Evolutionary conservation across 2,113 vertebrate species (phyloP).

Genomic region (Cyphomyrus plagiostoma): DNA sequence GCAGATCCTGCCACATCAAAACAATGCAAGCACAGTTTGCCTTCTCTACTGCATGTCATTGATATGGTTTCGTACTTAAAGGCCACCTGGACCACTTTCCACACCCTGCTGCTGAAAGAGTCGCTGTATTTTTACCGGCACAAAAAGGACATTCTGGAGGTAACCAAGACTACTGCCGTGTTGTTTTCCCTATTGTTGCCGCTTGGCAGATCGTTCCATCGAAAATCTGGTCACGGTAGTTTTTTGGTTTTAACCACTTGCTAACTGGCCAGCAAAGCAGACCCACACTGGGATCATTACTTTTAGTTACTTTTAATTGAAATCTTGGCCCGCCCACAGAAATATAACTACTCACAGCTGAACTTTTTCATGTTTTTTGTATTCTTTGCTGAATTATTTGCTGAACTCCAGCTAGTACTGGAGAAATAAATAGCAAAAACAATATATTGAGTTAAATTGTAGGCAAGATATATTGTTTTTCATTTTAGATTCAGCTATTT

Average conservation of each 20-base stretch:
- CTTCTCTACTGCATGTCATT: neutral
- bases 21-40: neutral
- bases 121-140: slow-evolving; percentile 80
- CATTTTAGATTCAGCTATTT: neutral
- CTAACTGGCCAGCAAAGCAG: neutral
- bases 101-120: slow-evolving; percentile 68
- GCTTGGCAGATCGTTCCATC: neutral
- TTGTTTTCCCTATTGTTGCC: neutral
- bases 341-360: neutral
- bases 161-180: slow-evolving; percentile 35
- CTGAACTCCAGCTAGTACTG: neutral
- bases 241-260: neutral
- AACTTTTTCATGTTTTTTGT: neutral
- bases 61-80: slow-evolving; percentile 50
- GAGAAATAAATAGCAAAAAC: neutral
- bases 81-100: slow-evolving; percentile 74
- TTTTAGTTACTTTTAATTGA: neutral
- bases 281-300: neutral
- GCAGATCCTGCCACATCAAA: neutral
- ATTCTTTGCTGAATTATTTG: neutral
- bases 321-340: neutral
- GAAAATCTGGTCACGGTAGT: neutral
- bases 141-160: slow-evolving; percentile 70
- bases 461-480: neutral
- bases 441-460: neutral